A percentile compares a stretch with the other conserved stretches of the same genome.
phyloP scores from a whole-genome alignment of 2,113 vertebrate species.

The Eulemur rufifrons region DNA sequence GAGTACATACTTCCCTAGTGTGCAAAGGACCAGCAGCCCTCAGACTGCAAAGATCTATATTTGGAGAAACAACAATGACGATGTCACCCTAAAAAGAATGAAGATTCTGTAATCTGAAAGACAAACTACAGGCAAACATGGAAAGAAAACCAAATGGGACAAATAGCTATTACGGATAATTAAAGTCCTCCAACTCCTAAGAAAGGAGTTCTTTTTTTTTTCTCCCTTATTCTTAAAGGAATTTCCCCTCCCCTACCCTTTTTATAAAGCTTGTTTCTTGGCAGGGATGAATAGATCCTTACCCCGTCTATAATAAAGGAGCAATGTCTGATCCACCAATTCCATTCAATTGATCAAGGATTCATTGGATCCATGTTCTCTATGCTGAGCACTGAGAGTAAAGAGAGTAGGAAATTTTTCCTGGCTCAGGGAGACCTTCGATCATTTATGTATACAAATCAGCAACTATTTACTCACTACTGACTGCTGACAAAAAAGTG shows the following conservation, averaged over 20 bases:
- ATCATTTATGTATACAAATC: neutral
- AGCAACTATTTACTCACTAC: neutral
- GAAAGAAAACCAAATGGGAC: neutral
- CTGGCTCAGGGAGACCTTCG: neutral
- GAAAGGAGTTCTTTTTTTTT: neutral
- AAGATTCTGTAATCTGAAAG: neutral
- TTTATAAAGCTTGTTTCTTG: neutral
- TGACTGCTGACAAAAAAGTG: neutral
- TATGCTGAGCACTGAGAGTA: neutral
- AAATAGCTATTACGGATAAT: neutral
- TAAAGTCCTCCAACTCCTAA: neutral
- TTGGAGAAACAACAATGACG: constrained; percentile 10
- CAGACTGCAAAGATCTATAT: neutral
- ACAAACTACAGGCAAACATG: neutral
- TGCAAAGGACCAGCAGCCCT: neutral
- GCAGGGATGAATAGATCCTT: neutral
- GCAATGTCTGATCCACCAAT: neutral
- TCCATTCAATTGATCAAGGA: neutral
- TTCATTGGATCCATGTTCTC: neutral
- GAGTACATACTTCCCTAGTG: neutral
- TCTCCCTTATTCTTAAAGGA: neutral
- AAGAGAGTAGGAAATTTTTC: neutral
- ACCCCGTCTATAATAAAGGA: neutral
- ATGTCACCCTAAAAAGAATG: neutral
- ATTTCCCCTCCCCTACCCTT: neutral